Percentiles rank a stretch among this genome's conserved stretches.
Conservation (phyloP, 2,888 invertebrate species). For the Ommatoiulus sabulosus region DNA sequence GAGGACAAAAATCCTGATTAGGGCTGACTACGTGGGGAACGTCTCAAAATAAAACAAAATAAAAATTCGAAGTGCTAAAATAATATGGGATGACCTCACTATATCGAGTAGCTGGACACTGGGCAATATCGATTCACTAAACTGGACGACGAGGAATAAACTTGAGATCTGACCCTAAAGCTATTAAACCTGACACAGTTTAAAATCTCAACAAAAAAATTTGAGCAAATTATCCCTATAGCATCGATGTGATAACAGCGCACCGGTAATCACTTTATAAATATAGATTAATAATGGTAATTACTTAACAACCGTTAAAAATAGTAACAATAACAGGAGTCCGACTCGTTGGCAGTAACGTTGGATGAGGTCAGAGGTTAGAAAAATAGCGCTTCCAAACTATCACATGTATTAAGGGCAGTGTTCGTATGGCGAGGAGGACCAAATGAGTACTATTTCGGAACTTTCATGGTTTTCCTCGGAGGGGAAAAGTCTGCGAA, state of each 20-base stretch:
- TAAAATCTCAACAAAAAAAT: neutral
- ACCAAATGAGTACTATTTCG: neutral
- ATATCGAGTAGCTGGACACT: neutral
- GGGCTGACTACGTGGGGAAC: neutral
- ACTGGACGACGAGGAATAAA: neutral
- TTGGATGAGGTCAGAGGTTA: slow-evolving; percentile 37
- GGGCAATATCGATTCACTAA: neutral
- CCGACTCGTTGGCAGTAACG: slow-evolving; percentile 21
- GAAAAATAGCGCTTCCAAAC: slow-evolving; percentile 27
- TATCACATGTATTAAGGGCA: slow-evolving; percentile 36
- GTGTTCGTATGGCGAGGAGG: neutral
- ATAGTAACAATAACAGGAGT: slow-evolving; percentile 14
- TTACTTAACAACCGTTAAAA: slow-evolving; percentile 30
- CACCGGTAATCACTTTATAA: neutral
- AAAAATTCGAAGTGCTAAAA: neutral
- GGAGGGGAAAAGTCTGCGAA: neutral
- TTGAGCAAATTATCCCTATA: slow-evolving; percentile 39
- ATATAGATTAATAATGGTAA: neutral
- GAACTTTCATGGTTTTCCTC: neutral
- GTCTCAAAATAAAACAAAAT: neutral
- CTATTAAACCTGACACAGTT: neutral
- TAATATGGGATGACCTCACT: neutral
- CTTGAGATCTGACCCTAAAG: neutral
- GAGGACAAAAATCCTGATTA: neutral
- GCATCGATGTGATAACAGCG: neutral